Percentiles rank a stretch among this genome's conserved stretches.
phyloP scores from a whole-genome alignment of 2,888 invertebrate genomes.

The Gortyna flavago region DNA sequence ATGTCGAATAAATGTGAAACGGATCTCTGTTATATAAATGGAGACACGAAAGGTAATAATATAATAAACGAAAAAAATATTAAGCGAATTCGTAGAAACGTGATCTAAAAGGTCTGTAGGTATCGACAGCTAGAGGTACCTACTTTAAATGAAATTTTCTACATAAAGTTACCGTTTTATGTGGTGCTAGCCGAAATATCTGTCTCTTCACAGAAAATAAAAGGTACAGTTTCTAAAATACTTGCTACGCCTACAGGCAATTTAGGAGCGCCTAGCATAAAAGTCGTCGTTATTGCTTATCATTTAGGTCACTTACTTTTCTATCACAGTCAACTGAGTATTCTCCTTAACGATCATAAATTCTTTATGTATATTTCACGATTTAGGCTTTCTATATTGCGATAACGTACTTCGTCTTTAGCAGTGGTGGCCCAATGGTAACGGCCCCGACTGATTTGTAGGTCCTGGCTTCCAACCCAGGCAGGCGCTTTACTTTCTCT shows the following conservation, averaged over 20 bases:
- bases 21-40: not conserved
- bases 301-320: too few species aligned
- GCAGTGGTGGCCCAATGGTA: not conserved
- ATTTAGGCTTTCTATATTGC: not conserved
- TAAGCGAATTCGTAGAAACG: slow-evolving; percentile 12
- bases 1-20: not conserved
- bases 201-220: not conserved
- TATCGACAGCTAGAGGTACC: not conserved
- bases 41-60: not conserved
- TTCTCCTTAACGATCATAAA: not conserved
- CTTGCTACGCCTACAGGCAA: not conserved
- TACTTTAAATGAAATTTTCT: not conserved
- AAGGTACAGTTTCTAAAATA: not conserved
- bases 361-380: not conserved
- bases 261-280: not conserved
- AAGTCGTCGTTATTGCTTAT: not conserved
- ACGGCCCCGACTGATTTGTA: not conserved
- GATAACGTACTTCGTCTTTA: too few species aligned
- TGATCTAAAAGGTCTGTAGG: slow-evolving; percentile 1
- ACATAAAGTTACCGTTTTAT: slow-evolving; percentile 24
- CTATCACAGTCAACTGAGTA: not conserved
- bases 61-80: not conserved
- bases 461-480: too few species aligned
- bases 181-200: slow-evolving; percentile 9
- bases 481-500: not conserved